Conservation (phyloP, 2,888 invertebrate genomes). For the Acanthacorydalis orientalis region DNA sequence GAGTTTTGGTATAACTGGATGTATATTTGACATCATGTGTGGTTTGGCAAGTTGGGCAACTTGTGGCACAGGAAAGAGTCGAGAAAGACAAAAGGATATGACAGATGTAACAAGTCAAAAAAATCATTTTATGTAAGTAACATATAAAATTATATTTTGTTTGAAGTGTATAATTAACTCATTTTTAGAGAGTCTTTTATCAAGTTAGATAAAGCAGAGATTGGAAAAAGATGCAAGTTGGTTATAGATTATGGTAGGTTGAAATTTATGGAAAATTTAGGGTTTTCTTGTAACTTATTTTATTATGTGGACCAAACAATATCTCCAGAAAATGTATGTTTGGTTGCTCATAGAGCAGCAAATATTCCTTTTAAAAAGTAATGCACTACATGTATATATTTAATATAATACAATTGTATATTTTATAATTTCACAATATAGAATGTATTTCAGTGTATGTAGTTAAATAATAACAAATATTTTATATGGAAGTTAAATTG, state of each 20-base stretch:
- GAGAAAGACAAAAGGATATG: slow-evolving; percentile 24
- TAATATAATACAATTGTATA: no score
- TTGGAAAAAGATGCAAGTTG: slow-evolving; percentile 59
- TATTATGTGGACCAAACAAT: slow-evolving; percentile 45
- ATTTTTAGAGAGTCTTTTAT: no score
- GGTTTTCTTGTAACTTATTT: slow-evolving; percentile 42
- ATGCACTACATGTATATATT: no score
- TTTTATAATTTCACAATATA: no score
- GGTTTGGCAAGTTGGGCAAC: slow-evolving; percentile 84
- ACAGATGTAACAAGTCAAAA: neutral
- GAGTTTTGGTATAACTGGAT: slow-evolving; percentile 35
- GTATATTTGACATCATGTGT: slow-evolving; percentile 58
- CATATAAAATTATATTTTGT: no score
- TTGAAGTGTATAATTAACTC: no score
- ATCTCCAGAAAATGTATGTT: slow-evolving; percentile 65
- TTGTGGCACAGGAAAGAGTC: slow-evolving; percentile 52
- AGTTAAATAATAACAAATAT: no score
- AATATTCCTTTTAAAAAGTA: neutral
- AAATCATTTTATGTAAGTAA: neutral
- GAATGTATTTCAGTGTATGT: no score
- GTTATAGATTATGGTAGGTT: slow-evolving; percentile 63
- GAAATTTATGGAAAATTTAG: slow-evolving; percentile 35
- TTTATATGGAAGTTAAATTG: no score
- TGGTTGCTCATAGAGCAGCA: slow-evolving; percentile 36
- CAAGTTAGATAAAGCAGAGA: slow-evolving; percentile 37